Evolutionary conservation across 2,797 vertebrate genomes (phyloP), one percentile per base, ranked within the genome.

Genomic region (Sphenodon punctatus): DNA sequence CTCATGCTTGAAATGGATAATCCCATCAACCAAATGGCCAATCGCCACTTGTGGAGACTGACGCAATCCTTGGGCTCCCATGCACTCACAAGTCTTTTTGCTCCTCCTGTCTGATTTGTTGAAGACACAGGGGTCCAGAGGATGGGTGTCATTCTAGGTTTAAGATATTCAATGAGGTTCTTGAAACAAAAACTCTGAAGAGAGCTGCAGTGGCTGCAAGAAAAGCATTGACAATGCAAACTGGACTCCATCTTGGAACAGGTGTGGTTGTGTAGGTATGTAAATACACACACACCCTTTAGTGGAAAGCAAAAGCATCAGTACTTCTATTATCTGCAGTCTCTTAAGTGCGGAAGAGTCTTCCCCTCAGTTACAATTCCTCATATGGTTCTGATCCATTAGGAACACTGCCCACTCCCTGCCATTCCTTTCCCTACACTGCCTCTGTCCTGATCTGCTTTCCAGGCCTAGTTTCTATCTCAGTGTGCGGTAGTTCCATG

Each of bases 11-110:
- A 61, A 83, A 63, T 41, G 69, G 77, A 77, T 89, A 85, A 90
- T 84, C 75, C 53, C 81, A 85, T 85, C 78, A 90, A 48, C 17
- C 32, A 79, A 63, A 74, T 60, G 51, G 67, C 85, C 81, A 82
- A 61, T 63, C 75, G 77, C 85, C 81, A 75, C 55, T 70, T 73
- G 77, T 46, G 74, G 71, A n/a, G 67, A 56, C 75, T 82, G 75
- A 70, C 0, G 0, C 68, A 77, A 82, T 67, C 71, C 72, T 76
- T 27, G 43, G 48, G 78, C 71, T 39, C 61, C 45, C 0, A 0
- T 10, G 19, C 5, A 45, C 72, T 75, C 17, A 43, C 67, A 85
- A 77, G 51, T 83, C 22, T 41, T 27, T 58, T 34, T 58, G 20
- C 9, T 83, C 45, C 42, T 10, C 45, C 1, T 1, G 56, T 65